Base-by-base conservation (phyloP, 2,797 vertebrate species). In the Syngnathus rostellatus region DNA sequence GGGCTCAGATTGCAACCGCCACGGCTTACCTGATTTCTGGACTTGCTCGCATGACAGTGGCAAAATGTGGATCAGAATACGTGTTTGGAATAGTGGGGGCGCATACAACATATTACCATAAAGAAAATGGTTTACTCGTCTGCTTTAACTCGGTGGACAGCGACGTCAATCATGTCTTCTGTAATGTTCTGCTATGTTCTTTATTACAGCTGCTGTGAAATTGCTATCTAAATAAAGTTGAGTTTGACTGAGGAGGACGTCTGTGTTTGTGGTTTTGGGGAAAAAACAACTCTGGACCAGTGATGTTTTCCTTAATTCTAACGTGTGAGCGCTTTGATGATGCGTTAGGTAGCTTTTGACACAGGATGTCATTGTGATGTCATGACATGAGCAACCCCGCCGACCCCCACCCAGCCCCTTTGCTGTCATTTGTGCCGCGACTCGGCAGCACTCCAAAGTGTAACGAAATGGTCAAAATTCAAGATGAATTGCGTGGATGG, bases 401-500 rank as follows among this genome's bases (percentile, higher is more conserved):
- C 5, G 6, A 41, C 12, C 6, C 11, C 41, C 60, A 43, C 6
- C 21, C 21, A 14, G 41, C 11, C 41, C 6, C 37, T 12, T 43
- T 45, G n/a, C 41, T 41, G 21, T 62, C 21, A 62, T 7, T 62
- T 45, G 8, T 45, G 41, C 60, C 17, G 40, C 21, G 40, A 62
- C 12, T 45, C 12, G 41, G 60, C 60, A 16, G 11, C 2, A 14
- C 21, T 45, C 21, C 21, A 62, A 62, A 62, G 60, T 45, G 60
- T 62, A 12, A 62, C 41, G 60, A 62, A 62, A 62, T 62, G 60
- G 40, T 45, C 21, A 62, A 62, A 62, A 62, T 62, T 46, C 60
- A 62, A 62, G 21, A 62, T 62, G 60, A 62, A 45, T 62, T 43
- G 43, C 7, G 55, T 58, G 31, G 41, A 62, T 46, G 60, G 60